Evolutionary conservation across 2,797 vertebrate species (phyloP).

Genomic region (Acipenser transmontanus): DNA sequence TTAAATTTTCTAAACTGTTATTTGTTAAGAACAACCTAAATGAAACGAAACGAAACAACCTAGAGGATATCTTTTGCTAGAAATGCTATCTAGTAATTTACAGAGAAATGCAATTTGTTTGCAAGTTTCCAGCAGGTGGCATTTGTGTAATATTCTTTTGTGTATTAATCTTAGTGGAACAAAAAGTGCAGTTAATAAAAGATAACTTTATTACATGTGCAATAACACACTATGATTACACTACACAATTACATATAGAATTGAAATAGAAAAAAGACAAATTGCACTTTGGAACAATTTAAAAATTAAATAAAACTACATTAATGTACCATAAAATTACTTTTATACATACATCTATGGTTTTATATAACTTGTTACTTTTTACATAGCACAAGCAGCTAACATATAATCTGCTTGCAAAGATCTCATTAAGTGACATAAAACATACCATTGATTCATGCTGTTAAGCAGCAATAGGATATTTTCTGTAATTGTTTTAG

Average conservation of each 20-base stretch:
- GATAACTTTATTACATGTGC: slow-evolving; percentile 50
- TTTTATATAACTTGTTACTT: slow-evolving; percentile 40
- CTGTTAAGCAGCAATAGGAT: background rate
- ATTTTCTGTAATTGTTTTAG: background rate
- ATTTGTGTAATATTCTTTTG: no score
- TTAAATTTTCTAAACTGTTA: no score
- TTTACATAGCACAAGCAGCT: no score
- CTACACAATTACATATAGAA: slow-evolving; percentile 62
- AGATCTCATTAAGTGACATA: no score
- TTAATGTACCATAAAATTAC: slow-evolving; percentile 50
- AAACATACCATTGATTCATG: no score
- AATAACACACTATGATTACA: slow-evolving; percentile 63
- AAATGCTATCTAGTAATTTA: no score
- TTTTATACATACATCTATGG: slow-evolving; percentile 52
- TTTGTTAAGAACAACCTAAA: no score
- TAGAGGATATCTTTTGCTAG: no score
- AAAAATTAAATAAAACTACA: slow-evolving; percentile 68
- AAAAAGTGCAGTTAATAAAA: slow-evolving; percentile 72
- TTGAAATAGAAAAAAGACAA: slow-evolving; percentile 59
- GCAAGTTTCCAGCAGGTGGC: no score
- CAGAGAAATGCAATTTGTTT: no score
- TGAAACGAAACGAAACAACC: no score
- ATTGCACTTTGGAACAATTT: slow-evolving; percentile 68
- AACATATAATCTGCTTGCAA: no score
- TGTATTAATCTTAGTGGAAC: slow-evolving; percentile 47